Evolutionary conservation across 1,140 invertebrate species (phyloP).

Genomic region (Drosophila setifemur): DNA sequence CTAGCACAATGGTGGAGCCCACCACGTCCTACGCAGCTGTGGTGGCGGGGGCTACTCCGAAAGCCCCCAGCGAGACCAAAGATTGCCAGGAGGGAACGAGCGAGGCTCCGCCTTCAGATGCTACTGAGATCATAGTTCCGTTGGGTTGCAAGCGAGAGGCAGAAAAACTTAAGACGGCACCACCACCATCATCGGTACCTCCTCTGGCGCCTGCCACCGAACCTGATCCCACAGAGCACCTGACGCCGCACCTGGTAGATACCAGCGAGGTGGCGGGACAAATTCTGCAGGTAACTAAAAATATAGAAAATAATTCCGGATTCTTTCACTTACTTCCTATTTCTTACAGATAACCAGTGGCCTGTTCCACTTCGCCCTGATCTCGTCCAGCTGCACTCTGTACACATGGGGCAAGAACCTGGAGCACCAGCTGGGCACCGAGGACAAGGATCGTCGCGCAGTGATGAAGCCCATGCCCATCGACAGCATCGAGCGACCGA

Average conservation of each 20-base stretch:
- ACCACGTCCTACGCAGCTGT: constrained; percentile 65
- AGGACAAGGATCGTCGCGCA: constrained; percentile 83
- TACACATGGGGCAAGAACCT: constrained; percentile 88
- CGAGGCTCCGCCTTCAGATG: constrained; percentile 56
- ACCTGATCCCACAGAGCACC: constrained; percentile 83
- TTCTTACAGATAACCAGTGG: constrained; percentile 84
- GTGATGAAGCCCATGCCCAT: constrained; percentile 79
- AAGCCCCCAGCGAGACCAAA: constrained; percentile 46
- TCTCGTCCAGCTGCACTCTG: constrained; percentile 85
- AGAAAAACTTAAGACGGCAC: constrained; percentile 2
- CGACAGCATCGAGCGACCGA: constrained; percentile 76
- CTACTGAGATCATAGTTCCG: constrained; percentile 36
- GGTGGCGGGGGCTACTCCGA: constrained; percentile 55
- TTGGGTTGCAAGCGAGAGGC: background rate
- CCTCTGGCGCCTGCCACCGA: constrained; percentile 28
- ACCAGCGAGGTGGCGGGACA: constrained; percentile 84
- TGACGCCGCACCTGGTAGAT: constrained; percentile 85
- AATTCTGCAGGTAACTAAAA: constrained; percentile 84
- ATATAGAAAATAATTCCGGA: background rate
- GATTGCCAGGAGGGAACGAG: constrained; percentile 17
- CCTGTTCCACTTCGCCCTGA: constrained; percentile 85
- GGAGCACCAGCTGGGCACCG: constrained; percentile 87
- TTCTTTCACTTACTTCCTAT: background rate
- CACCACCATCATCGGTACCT: background rate
- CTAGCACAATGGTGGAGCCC: constrained; percentile 50